These are phyloP conservation scores for Nomada flava DNA, from an alignment of 2,888 invertebrate species.

Conservation along the genomic window DNA sequence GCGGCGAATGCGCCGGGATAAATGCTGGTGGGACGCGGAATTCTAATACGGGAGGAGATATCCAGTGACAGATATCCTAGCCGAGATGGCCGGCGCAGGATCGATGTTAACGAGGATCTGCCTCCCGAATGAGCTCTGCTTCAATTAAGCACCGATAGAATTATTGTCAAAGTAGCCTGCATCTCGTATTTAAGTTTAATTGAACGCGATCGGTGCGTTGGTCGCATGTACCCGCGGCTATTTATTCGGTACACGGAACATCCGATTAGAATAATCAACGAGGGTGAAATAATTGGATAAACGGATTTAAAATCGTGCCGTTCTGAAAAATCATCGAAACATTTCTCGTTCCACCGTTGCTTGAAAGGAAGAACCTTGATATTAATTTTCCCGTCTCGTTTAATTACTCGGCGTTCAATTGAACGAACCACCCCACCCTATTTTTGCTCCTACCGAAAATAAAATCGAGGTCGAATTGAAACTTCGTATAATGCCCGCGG, in stretches of 20 bases:
- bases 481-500: background rate
- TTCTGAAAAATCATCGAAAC: no score
- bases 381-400: no score
- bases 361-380: no score
- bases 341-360: no score
- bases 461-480: background rate
- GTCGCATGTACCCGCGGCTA: no score
- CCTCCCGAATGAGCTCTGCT: slow-evolving; percentile 9
- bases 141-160: slow-evolving; percentile 28
- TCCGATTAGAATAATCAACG: background rate
- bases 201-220: background rate
- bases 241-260: background rate
- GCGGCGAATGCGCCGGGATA: slow-evolving; percentile 10
- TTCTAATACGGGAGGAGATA: slow-evolving; percentile 25
- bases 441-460: no score
- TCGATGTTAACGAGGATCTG: slow-evolving; percentile 38
- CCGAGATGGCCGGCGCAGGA: slow-evolving; percentile 1
- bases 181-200: background rate
- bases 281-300: background rate
- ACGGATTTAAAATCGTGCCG: no score
- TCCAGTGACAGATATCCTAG: slow-evolving; percentile 23
- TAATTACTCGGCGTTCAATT: no score
- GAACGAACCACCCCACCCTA: no score
- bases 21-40: slow-evolving; percentile 11
- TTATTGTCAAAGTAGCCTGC: slow-evolving; percentile 4